A percentile compares a stretch with the other conserved stretches of the same genome.
Evolutionary conservation across 2,888 invertebrate genomes (phyloP).

Genomic region (Opisthograptis luteolata): DNA sequence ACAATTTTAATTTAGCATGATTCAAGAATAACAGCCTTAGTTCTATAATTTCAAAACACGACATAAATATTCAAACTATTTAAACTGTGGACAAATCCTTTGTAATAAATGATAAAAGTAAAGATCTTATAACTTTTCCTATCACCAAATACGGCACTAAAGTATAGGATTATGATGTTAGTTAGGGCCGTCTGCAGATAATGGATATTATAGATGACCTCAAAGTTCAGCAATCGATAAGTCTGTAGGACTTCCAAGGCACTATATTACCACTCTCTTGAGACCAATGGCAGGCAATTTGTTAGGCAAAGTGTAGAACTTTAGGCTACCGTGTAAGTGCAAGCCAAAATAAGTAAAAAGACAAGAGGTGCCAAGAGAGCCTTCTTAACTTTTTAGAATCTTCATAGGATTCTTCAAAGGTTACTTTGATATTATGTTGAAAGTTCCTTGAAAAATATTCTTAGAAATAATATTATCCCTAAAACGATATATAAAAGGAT

Average conservation of each 20-base stretch:
- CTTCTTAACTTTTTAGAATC: conserved; percentile 3
- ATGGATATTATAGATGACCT: conserved; percentile 14
- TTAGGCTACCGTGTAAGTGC: conserved; percentile 22
- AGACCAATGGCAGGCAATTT: conserved; percentile 36
- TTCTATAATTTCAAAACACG: too few species aligned
- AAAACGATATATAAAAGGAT: conserved; percentile 6
- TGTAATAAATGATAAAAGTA: conserved; percentile 11
- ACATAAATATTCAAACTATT: too few species aligned
- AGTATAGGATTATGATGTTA: conserved; percentile 11
- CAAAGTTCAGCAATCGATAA: conserved; percentile 41
- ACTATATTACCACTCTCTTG: conserved; percentile 30
- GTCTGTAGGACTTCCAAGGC: conserved; percentile 43
- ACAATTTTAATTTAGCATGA: too few species aligned
- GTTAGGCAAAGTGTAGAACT: conserved; percentile 34
- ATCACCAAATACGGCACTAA: conserved; percentile 14
- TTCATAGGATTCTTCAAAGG: not conserved
- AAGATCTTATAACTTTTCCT: conserved; percentile 19
- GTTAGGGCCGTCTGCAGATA: conserved; percentile 2
- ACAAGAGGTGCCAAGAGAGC: conserved; percentile 12
- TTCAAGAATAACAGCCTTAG: too few species aligned
- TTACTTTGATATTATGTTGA: not conserved
- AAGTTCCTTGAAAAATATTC: not conserved
- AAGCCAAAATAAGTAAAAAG: conserved; percentile 16
- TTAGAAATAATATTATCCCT: conserved; percentile 7
- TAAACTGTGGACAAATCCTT: not conserved